A percentile compares a stretch with the other conserved stretches of the same genome.
phyloP scores from a whole-genome alignment of 1,140 invertebrate genomes.

The Camponotus vicinus region DNA sequence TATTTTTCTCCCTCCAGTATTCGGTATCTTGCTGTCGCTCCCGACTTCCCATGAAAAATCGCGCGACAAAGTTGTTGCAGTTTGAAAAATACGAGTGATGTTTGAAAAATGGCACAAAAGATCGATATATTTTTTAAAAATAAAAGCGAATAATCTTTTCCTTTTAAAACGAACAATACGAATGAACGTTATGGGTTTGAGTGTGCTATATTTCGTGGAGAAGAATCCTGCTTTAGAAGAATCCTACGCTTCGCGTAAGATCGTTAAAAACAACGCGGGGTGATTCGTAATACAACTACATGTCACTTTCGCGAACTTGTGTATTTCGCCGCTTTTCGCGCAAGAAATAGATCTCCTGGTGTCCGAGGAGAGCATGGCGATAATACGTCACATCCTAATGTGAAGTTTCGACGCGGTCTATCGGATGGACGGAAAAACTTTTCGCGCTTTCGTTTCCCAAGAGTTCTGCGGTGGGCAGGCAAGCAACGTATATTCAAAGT shows the following conservation, averaged over 20 bases:
- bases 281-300: slow-evolving; percentile 1
- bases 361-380: slow-evolving; percentile 39
- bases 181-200: not conserved
- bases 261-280: not conserved
- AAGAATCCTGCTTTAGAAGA: not conserved
- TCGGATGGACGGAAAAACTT: slow-evolving; percentile 42
- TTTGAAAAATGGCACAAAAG: not conserved
- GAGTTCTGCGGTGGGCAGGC: slow-evolving; percentile 2
- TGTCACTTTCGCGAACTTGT: slow-evolving; percentile 10
- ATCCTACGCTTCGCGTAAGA: not conserved
- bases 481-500: slow-evolving; percentile 14
- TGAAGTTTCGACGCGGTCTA: slow-evolving; percentile 41
- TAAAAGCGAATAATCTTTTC: not conserved
- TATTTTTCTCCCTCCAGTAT: not conserved
- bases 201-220: not conserved
- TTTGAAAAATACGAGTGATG: slow-evolving; percentile 4
- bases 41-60: slow-evolving; percentile 34
- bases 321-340: slow-evolving; percentile 12
- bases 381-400: slow-evolving; percentile 36
- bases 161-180: not conserved
- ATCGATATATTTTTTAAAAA: slow-evolving; percentile 13
- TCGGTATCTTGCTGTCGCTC: not conserved
- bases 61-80: not conserved
- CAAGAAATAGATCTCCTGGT: slow-evolving; percentile 50
- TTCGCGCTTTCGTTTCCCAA: not conserved